Percentiles rank a stretch among this genome's conserved stretches.
Evolutionary conservation across 2,113 vertebrate genomes (phyloP).

Genomic region (Tylochromis polylepis): DNA sequence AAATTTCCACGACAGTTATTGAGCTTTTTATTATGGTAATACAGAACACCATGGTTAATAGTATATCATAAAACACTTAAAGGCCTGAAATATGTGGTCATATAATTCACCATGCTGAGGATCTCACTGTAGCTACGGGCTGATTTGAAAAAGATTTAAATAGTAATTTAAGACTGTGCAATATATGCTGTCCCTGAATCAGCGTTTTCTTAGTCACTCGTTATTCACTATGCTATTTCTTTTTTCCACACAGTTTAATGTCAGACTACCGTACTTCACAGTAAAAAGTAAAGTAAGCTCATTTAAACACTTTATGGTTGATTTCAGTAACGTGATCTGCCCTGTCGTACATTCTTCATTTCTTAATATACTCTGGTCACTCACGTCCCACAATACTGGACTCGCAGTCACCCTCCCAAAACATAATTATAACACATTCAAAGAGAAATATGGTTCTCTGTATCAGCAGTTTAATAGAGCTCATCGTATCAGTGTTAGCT

Average conservation of each 20-base stretch:
- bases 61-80: not conserved
- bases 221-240: not conserved
- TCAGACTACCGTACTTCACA: not conserved
- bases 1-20: not conserved
- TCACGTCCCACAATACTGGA: not conserved
- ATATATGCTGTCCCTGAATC: not conserved
- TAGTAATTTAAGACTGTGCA: not conserved
- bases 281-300: not conserved
- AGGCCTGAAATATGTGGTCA: not conserved
- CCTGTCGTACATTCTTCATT: not conserved
- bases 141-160: not conserved
- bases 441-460: rapidly evolving
- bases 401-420: not conserved
- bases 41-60: not conserved
- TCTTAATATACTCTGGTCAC: not conserved
- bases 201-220: not conserved
- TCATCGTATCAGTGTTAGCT: not conserved
- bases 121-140: not conserved
- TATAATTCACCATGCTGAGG: not conserved
- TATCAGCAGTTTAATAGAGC: not conserved
- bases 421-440: not conserved
- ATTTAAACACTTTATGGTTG: not conserved
- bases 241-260: not conserved
- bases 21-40: not conserved
- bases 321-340: not conserved